Base-by-base conservation (phyloP, 1,140 invertebrate species). In the Contarinia nasturtii region DNA sequence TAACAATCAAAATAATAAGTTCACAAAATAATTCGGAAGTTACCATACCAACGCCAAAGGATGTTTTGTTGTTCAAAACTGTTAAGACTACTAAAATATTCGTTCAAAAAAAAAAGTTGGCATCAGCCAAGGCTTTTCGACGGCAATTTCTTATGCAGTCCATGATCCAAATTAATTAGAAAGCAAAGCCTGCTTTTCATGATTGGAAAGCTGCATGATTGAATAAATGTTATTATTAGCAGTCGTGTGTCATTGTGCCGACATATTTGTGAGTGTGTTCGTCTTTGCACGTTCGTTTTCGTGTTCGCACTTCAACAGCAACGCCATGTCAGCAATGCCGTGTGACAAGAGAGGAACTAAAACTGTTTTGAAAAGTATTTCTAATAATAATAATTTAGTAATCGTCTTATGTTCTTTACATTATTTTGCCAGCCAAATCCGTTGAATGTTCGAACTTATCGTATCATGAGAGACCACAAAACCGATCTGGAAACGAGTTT, bases 401-500 rank as follows among this genome's bases (percentile, higher is more conserved):
- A 43, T 10, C 1, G 34, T 17, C 27, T 41, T 46, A 10, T 27
- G 27, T 27, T 27, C 27, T 27, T 27, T 27, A 27, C 27, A 27
- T 5, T 27, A 27, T 27, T 27, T 10, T 27, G 27, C 27, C 34
- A 63, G 60, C 58, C 60, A 7, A 63, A 63, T 51, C 60, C 60
- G 10, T 50, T 57, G 0, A 59, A 61, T 41, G 57, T 63, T 17
- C 55, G 59, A 7, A 59, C 60, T 46, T 58, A 63, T 36, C 59
- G 63, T 15, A 54, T 59, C 7, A n/a, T 58, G 3, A 51, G 51
- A 7, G 60, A 63, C 44, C 11, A 53, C 3, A 57, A 59, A 27
- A 61, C 52, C 15, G 61, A 64, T 3, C 52, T 66, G 52, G 57
- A 65, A 47, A 64, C 64, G 4, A 52, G 63, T 18, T 57, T 64